Percentiles rank a stretch among this genome's conserved stretches.
These are phyloP conservation scores for Carassius gibelio DNA, from an alignment of 2,113 vertebrate genomes.

Conservation along the genomic window DNA sequence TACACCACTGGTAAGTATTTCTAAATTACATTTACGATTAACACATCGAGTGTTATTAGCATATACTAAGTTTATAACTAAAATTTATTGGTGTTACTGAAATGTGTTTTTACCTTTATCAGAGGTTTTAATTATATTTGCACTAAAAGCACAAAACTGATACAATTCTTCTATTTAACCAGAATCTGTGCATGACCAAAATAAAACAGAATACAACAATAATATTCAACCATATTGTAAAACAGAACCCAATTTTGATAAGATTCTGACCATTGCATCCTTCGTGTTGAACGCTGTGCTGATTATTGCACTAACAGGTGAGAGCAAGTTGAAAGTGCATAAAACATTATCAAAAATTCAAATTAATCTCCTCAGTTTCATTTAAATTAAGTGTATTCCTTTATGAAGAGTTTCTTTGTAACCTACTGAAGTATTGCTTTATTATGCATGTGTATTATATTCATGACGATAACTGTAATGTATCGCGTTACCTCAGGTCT, in stretches of 20 bases:
- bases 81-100: too few species aligned
- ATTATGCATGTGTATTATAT: background rate
- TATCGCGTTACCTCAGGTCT: background rate
- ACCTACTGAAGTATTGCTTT: background rate
- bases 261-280: background rate
- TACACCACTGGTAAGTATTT: constrained; percentile 29
- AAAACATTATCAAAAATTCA: too few species aligned
- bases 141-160: background rate
- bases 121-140: background rate
- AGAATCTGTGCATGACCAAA: background rate
- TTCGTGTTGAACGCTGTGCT: background rate
- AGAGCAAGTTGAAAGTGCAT: background rate
- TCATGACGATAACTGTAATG: background rate
- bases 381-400: background rate
- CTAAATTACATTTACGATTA: background rate
- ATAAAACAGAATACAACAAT: background rate
- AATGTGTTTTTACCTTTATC: background rate
- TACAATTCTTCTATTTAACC: background rate
- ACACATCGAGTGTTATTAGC: too few species aligned
- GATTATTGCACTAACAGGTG: constrained; percentile 18
- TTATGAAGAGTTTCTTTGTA: background rate
- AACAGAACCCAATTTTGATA: accelerated
- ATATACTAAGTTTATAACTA: too few species aligned
- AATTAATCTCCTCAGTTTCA: too few species aligned
- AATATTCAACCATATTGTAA: too few species aligned